Conservation (phyloP, 92 coral and sea anemone species). For the Plumapathes pennacea region DNA sequence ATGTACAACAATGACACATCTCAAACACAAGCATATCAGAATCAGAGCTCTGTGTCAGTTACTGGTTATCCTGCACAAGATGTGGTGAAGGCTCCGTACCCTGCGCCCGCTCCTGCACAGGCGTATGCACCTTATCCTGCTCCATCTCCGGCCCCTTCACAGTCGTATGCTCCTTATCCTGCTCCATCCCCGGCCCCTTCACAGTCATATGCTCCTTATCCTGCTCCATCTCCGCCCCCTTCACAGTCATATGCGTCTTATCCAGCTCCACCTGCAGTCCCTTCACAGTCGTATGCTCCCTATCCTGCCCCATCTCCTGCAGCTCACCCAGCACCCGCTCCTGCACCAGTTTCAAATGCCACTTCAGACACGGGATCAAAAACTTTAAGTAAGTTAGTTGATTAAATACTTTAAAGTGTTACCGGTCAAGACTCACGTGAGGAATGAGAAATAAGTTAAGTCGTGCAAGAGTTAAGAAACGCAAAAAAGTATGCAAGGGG, state of each 20-base stretch:
- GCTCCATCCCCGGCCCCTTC: slow-evolving; percentile 56
- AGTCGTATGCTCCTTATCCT: slow-evolving; percentile 57
- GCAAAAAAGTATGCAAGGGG: too few relatives aligned
- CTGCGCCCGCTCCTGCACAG: slow-evolving; percentile 50
- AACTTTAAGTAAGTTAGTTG: too few relatives aligned
- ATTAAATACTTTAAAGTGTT: too few relatives aligned
- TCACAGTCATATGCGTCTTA: slow-evolving; percentile 2
- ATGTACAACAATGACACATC: too few relatives aligned
- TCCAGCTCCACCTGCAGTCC: not conserved
- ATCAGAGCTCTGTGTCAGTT: too few relatives aligned
- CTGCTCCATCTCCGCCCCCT: slow-evolving; percentile 1
- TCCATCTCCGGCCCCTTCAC: slow-evolving; percentile 47
- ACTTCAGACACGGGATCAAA: too few relatives aligned
- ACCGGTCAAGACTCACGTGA: too few relatives aligned
- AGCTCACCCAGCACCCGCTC: slow-evolving; percentile 20
- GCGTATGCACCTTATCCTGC: slow-evolving; percentile 55
- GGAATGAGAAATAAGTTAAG: too few relatives aligned
- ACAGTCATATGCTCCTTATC: slow-evolving; percentile 26
- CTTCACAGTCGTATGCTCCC: slow-evolving; percentile 2
- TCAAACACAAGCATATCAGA: too few relatives aligned
- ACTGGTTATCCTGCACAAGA: too few relatives aligned
- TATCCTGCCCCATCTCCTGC: slow-evolving; percentile 2
- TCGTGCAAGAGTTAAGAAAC: too few relatives aligned
- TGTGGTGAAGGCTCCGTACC: too few relatives aligned
- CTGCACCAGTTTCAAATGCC: slow-evolving; percentile 15